phyloP scores from a whole-genome alignment of 2,888 invertebrate genomes.

The Acronicta psi region DNA sequence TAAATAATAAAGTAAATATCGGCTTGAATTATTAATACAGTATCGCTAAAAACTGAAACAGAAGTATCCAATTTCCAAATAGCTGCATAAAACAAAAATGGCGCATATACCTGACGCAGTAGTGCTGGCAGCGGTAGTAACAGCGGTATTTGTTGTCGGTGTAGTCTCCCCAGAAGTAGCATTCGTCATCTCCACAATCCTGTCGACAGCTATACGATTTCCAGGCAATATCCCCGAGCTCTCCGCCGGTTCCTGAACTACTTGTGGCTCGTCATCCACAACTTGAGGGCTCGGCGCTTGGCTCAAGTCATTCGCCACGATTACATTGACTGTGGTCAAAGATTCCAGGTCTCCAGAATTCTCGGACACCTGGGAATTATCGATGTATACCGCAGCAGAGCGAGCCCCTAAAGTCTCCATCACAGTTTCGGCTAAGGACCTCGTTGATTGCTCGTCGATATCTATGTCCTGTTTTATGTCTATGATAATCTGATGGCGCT shows the following conservation, averaged over 20 bases:
- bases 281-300: conserved; percentile 72
- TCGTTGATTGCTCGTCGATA: conserved; percentile 83
- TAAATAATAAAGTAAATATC: too few relatives aligned
- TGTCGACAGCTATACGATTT: conserved; percentile 80
- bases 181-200: conserved; percentile 80
- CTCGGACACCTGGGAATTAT: conserved; percentile 76
- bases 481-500: conserved; percentile 86
- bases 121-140: conserved; percentile 46
- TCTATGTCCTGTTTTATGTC: conserved; percentile 87
- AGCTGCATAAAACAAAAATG: conserved; percentile 27
- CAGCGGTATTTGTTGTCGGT: conserved; percentile 64
- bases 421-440: conserved; percentile 85
- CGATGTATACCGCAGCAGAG: conserved; percentile 85
- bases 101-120: conserved; percentile 76
- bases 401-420: conserved; percentile 86
- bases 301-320: conserved; percentile 81
- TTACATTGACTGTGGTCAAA: conserved; percentile 84
- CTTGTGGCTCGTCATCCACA: conserved; percentile 69
- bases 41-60: too few relatives aligned
- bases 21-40: too few relatives aligned
- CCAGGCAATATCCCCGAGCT: conserved; percentile 70
- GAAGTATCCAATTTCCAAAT: not conserved
- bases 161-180: conserved; percentile 63
- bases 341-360: conserved; percentile 79
- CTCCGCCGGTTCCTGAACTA: conserved; percentile 65